Percentiles rank a stretch among this genome's conserved stretches.
These are phyloP conservation scores for Tyria jacobaeae DNA, from an alignment of 2,888 invertebrate genomes.

Conservation along the genomic window DNA sequence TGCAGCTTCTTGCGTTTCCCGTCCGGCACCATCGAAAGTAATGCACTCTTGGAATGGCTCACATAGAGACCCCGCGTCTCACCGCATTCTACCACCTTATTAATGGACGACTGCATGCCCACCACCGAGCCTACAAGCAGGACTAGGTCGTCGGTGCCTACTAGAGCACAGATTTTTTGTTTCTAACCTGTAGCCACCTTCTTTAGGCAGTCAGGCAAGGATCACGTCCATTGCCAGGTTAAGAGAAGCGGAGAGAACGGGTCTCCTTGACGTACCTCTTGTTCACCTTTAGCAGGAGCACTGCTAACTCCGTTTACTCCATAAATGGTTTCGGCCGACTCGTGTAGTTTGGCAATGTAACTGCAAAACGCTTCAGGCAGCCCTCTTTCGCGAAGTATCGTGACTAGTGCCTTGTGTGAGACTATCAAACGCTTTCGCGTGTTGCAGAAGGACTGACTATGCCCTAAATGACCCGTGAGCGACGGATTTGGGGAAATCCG, in stretches of 20 bases:
- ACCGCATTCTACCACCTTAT: no score
- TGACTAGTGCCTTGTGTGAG: constrained; percentile 40
- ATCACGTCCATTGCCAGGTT: constrained; percentile 14
- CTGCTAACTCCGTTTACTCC: constrained; percentile 37
- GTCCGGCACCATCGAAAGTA: constrained; percentile 49
- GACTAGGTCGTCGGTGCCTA: constrained; percentile 57
- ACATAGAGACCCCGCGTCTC: no score
- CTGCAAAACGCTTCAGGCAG: constrained; percentile 2
- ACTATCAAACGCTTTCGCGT: constrained; percentile 38
- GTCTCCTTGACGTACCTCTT: constrained; percentile 72
- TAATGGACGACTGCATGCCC: no score
- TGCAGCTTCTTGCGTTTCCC: constrained; percentile 38
- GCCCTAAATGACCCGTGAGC: no score
- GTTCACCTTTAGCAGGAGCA: constrained; percentile 10
- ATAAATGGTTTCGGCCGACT: constrained; percentile 43
- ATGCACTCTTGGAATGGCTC: constrained; percentile 46
- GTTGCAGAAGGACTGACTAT: no score
- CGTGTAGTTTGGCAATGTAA: constrained; percentile 59
- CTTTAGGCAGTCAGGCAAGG: constrained; percentile 37
- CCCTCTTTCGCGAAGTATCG: constrained; percentile 30
- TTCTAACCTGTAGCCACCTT: constrained; percentile 42
- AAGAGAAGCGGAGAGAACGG: constrained; percentile 50
- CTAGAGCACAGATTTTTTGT: no score
- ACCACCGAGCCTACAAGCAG: constrained; percentile 49
- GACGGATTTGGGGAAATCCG: no score